Base-by-base conservation (phyloP, 2,888 invertebrate species). In the Alsophila aescularia region DNA sequence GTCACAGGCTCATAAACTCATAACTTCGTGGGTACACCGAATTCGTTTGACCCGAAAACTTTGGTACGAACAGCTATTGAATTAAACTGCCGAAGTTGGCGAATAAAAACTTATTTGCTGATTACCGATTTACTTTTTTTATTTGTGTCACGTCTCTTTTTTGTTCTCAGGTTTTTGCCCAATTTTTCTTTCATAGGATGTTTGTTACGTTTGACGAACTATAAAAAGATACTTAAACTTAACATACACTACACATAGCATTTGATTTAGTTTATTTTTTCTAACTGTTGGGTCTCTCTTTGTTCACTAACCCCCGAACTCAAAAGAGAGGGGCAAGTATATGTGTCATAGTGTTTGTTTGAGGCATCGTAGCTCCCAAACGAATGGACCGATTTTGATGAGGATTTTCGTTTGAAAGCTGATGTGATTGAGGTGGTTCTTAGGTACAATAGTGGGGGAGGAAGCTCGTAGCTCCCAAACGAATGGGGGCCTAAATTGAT, bases 1-100 rank as follows among this genome's bases (percentile, higher is more conserved):
- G 34, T 47, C 35, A 41, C 58, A 50, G 50, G 7, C 24, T 24
- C 24, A 7, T 7, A 24, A 37, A 34, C 34, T 10, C 12, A 36
- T 44, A 43, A 52, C 43, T 56, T 51, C 12, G n/a, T 10, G n/a
- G n/a, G 24, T 24, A 54, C 27, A 32, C 7, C 9, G 36, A 41
- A 48, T 41, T 51, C 16, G 42, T 58, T 47, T 35, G 50, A 43
- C 39, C 53, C 53, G 32, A 49, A 43, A 58, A 53, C 47, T 53
- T 45, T 13, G 27, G 9, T 16, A 43, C 10, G 34, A 48, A 18
- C 43, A 39, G 41, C n/a, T n/a, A n/a, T 45, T 45, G 55, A 42
- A 36, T 47, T 45, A 41, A 45, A 50, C 36, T 44, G 49, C 18
- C 32, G 21, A 49, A 51, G 31, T 51, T 37, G 13, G 2, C 8